These are phyloP conservation scores for Sitta europaea DNA, from an alignment of 2,113 vertebrate genomes.

Conservation along the genomic window DNA sequence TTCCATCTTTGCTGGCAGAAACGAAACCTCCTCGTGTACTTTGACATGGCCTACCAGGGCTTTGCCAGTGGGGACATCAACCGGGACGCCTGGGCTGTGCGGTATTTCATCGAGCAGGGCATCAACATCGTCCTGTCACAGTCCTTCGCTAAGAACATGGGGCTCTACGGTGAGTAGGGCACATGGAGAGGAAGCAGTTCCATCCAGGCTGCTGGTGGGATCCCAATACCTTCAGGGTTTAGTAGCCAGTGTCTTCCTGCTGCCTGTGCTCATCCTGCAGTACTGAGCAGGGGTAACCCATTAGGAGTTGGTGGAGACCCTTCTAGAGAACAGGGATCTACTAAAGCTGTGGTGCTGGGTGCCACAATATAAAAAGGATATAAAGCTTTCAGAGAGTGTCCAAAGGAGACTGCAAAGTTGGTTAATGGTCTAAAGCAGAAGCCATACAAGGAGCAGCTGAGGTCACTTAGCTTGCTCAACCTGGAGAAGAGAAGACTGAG, in stretches of 20 bases:
- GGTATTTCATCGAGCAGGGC: constrained; percentile 93
- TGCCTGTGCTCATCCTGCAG: background rate
- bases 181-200: fast-evolving
- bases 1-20: constrained; percentile 74
- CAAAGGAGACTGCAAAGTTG: background rate
- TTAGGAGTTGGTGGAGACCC: background rate
- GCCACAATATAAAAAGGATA: background rate
- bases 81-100: constrained; percentile 93
- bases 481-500: background rate
- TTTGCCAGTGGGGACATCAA: constrained; percentile 96
- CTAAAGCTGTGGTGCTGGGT: background rate
- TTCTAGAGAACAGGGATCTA: background rate
- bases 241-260: background rate
- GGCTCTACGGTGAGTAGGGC: constrained; percentile 88
- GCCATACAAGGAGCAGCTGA: background rate
- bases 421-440: background rate
- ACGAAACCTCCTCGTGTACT: constrained; percentile 90
- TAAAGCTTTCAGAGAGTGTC: background rate
- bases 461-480: background rate
- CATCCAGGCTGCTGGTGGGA: background rate
- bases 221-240: fast-evolving
- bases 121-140: constrained; percentile 89
- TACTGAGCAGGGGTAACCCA: background rate
- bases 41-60: constrained; percentile 99
- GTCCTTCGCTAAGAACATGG: constrained; percentile 99